phyloP scores from a whole-genome alignment of 2,888 invertebrate species.

The Ochlodes sylvanus region DNA sequence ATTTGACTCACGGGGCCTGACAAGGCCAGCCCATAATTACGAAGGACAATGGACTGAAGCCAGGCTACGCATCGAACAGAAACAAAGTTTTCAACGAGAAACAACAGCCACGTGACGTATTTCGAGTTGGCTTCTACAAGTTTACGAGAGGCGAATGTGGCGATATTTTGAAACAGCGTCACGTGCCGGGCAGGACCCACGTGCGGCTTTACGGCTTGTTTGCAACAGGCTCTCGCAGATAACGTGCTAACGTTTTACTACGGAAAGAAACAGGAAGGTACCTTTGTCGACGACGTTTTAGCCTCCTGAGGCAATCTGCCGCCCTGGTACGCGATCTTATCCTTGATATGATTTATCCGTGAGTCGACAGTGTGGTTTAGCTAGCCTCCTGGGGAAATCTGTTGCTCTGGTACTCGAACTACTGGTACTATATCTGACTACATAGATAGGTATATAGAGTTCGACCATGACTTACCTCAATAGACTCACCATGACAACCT shows the following conservation, averaged over 20 bases:
- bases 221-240: constrained; percentile 44
- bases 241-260: constrained; percentile 29
- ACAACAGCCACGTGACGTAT: constrained; percentile 32
- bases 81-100: not conserved
- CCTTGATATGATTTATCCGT: no score
- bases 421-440: no score
- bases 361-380: no score
- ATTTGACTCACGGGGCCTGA: no score
- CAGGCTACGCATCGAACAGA: not conserved
- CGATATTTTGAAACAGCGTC: constrained; percentile 58
- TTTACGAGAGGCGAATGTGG: constrained; percentile 52
- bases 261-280: not conserved
- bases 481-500: no score
- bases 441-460: no score
- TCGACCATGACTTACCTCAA: no score
- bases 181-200: constrained; percentile 51
- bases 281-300: not conserved
- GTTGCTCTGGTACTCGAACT: no score
- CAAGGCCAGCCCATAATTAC: no score
- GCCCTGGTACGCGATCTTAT: no score
- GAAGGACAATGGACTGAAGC: no score
- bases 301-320: not conserved
- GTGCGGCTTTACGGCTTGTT: constrained; percentile 40
- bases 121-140: constrained; percentile 33
- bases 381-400: no score